These are phyloP conservation scores for Cladopsammia gracilis DNA, from an alignment of 64 coral and sea anemone genomes.

Conservation along the genomic window DNA sequence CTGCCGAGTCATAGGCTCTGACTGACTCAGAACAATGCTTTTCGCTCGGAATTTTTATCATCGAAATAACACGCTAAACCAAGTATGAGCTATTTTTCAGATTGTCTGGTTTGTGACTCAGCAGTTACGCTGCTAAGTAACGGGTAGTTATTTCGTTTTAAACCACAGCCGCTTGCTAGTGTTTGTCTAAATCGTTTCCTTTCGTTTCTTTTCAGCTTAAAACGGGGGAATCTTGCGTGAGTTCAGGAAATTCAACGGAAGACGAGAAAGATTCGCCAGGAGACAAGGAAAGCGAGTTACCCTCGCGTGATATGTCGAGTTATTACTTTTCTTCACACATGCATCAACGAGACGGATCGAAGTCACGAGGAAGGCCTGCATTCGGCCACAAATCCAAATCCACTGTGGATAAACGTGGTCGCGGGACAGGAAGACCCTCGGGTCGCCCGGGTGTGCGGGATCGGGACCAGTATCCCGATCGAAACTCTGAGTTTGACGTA, in stretches of 20 bases:
- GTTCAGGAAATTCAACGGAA: constrained; percentile 87
- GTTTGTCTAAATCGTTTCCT: background rate
- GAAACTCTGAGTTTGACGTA: constrained; percentile 53
- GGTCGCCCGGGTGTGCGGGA: constrained; percentile 66
- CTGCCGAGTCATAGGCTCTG: no score
- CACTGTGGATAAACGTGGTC: constrained; percentile 74
- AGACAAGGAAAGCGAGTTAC: constrained; percentile 12
- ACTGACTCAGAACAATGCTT: background rate
- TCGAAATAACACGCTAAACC: background rate
- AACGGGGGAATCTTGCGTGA: constrained; percentile 45
- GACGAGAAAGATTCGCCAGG: constrained; percentile 68
- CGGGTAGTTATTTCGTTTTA: constrained; percentile 1
- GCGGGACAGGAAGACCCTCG: constrained; percentile 63
- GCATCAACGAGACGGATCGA: constrained; percentile 84
- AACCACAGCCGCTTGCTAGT: background rate
- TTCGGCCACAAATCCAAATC: constrained; percentile 85
- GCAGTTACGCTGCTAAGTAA: constrained; percentile 1
- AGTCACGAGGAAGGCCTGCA: constrained; percentile 78
- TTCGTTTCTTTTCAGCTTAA: constrained; percentile 47
- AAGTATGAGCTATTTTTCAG: background rate
- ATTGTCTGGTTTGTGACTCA: constrained; percentile 2
- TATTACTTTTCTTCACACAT: constrained; percentile 85
- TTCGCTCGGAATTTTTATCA: background rate
- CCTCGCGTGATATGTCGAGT: constrained; percentile 73
- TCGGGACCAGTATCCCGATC: constrained; percentile 76